Conservation (phyloP, 2,113 vertebrate genomes). For the Anser brachyrhynchus region DNA sequence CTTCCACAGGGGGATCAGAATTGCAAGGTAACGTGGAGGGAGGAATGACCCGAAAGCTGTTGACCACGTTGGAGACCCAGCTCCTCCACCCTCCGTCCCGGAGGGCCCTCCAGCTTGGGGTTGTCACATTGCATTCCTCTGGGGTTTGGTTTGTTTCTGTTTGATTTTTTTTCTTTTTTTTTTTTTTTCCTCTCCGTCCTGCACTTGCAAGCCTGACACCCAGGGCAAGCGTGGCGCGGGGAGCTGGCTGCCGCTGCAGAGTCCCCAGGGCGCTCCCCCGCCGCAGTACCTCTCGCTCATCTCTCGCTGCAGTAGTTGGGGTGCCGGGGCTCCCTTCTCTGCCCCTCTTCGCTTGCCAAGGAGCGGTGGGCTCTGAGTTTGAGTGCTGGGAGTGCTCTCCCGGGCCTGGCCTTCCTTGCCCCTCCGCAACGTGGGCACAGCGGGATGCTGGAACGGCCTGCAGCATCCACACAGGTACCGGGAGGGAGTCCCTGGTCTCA, state of each 20-base stretch:
- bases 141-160: slow-evolving; percentile 46
- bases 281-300: neutral
- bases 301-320: neutral
- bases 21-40: slow-evolving; percentile 49
- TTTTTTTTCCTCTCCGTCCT: neutral
- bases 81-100: slow-evolving; percentile 44
- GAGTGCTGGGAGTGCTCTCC: neutral
- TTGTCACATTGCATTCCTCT: slow-evolving; percentile 64
- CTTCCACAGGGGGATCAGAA: slow-evolving; percentile 60
- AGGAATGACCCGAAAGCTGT: slow-evolving; percentile 53
- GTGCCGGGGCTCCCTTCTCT: neutral
- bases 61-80: neutral
- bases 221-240: neutral
- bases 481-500: neutral
- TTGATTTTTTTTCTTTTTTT: neutral
- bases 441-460: neutral
- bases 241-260: neutral
- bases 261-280: accelerated
- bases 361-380: neutral
- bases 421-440: neutral
- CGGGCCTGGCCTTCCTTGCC: neutral
- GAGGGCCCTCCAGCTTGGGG: slow-evolving; percentile 64
- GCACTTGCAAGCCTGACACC: slow-evolving; percentile 17
- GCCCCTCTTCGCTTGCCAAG: neutral
- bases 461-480: neutral